Conservation (phyloP, 2,113 vertebrate species). For the Copsychus sechellarum region DNA sequence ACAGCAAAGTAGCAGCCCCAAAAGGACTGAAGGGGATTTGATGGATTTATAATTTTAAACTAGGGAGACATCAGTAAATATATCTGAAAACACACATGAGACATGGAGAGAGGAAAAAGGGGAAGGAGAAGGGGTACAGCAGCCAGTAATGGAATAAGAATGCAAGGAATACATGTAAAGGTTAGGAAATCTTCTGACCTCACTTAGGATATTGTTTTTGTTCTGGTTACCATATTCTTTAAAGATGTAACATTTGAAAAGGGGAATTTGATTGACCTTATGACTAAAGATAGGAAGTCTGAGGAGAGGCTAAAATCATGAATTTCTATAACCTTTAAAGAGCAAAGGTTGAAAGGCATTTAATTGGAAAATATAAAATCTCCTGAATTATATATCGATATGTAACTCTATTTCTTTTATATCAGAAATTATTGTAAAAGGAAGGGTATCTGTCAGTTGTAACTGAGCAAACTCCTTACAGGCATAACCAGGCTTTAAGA, state of each 20-base stretch:
- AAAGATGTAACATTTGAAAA: slow-evolving; percentile 64
- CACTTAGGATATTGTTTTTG: slow-evolving; percentile 52
- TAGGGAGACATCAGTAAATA: not conserved
- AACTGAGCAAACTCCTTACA: not conserved
- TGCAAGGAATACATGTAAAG: slow-evolving; percentile 23
- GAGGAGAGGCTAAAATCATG: slow-evolving; percentile 52
- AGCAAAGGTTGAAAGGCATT: slow-evolving; percentile 61
- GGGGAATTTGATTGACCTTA: slow-evolving; percentile 68
- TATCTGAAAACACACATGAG: not conserved
- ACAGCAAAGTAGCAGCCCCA: not conserved
- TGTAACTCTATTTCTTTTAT: slow-evolving; percentile 54
- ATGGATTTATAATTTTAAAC: not conserved
- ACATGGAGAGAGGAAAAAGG: not conserved
- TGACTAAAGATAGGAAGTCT: slow-evolving; percentile 54
- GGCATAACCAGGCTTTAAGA: not conserved
- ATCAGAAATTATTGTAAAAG: slow-evolving; percentile 45
- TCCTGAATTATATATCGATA: slow-evolving; percentile 48
- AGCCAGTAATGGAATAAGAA: slow-evolving; percentile 18
- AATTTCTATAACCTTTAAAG: slow-evolving; percentile 71
- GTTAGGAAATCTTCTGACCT: slow-evolving; percentile 44
- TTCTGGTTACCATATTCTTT: slow-evolving; percentile 63
- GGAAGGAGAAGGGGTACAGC: not conserved
- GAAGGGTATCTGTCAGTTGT: not conserved
- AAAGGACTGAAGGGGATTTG: not conserved
- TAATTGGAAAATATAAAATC: slow-evolving; percentile 66